phyloP scores from a whole-genome alignment of 2,113 vertebrate genomes.

The Neogobius melanostomus region DNA sequence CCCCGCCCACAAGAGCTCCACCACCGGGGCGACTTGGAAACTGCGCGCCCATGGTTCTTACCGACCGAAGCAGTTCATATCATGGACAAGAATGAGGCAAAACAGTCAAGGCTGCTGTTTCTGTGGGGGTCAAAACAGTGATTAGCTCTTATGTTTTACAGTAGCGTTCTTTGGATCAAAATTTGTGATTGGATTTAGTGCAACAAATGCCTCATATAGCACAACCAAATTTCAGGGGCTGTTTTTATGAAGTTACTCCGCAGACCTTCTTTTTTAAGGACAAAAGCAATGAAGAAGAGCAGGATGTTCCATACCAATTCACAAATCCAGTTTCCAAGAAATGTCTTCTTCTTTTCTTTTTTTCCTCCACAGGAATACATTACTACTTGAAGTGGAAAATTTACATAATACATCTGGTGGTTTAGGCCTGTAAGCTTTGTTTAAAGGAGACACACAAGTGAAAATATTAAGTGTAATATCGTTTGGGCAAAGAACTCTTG shows the following conservation, averaged over 20 bases:
- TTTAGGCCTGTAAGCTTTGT: too few relatives aligned
- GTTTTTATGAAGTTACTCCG: background rate
- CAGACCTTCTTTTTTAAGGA: background rate
- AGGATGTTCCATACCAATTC: background rate
- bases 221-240: background rate
- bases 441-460: too few relatives aligned
- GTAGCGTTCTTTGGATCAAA: constrained; percentile 27
- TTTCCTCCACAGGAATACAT: background rate
- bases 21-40: background rate
- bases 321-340: constrained; percentile 4
- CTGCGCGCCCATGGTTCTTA: constrained; percentile 14
- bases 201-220: constrained; percentile 10
- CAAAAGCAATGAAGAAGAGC: constrained; percentile 6
- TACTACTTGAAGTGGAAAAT: background rate
- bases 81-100: background rate
- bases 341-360: background rate
- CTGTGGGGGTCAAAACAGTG: constrained; percentile 1
- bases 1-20: constrained; percentile 18
- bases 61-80: constrained; percentile 19
- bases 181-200: constrained; percentile 23
- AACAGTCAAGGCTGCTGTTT: constrained; percentile 3
- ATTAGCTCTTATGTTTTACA: background rate
- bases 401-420: background rate
- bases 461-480: too few relatives aligned
- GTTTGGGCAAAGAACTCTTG: too few relatives aligned